Evolutionary conservation across 2,797 vertebrate species (phyloP).

Genomic region (Spinus olivaceus): DNA sequence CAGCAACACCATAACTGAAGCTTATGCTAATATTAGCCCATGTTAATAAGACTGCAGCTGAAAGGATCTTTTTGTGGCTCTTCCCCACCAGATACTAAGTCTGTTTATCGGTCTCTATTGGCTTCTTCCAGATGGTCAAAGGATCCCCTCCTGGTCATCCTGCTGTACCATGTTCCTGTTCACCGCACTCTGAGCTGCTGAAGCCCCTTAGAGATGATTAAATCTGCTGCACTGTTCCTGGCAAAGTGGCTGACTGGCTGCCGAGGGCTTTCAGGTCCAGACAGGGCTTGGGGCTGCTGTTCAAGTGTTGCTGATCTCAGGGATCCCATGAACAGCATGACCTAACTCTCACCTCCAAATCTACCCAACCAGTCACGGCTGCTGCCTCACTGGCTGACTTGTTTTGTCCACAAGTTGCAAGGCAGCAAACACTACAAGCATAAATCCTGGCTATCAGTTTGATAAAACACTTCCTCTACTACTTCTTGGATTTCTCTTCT

Average conservation of each 20-base stretch:
- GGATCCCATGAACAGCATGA: neutral
- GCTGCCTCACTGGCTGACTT: neutral
- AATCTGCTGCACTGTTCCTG: accelerated
- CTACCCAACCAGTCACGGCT: neutral
- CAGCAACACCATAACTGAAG: neutral
- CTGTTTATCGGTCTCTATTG: neutral
- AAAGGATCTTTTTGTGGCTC: accelerated
- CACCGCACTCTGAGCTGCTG: neutral
- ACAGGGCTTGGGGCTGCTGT: neutral
- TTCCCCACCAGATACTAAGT: neutral
- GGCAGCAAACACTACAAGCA: neutral
- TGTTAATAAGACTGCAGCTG: neutral
- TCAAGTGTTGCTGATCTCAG: neutral
- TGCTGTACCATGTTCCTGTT: neutral
- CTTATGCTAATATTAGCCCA: neutral
- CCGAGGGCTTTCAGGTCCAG: accelerated
- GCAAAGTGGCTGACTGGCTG: neutral
- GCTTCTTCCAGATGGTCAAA: neutral
- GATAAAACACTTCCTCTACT: neutral
- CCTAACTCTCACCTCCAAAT: neutral
- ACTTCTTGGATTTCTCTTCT: neutral
- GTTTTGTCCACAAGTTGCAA: neutral
- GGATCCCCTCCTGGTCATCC: neutral
- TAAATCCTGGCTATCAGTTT: neutral
- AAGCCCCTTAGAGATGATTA: accelerated